Base-by-base conservation (phyloP, 1,140 invertebrate genomes). In the Drosophila arizonae region DNA sequence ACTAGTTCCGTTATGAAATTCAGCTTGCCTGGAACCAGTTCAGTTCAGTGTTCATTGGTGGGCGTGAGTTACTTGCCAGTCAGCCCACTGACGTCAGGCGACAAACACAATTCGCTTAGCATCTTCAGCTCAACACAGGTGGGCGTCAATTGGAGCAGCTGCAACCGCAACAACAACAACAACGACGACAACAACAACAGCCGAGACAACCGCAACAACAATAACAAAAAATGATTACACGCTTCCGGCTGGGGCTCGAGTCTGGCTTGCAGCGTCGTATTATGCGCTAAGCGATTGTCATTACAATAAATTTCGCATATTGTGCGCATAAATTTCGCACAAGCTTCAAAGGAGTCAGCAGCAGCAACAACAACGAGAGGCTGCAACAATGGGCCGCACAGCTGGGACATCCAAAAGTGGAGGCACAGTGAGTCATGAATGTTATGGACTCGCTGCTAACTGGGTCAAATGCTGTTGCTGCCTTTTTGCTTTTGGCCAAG, bases 231-330 rank as follows among this genome's bases (percentile, higher is more conserved):
- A 66, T 86, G 82, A 86, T 86, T 87, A 76, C 76, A 63, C 76
- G 82, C 76, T 86, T 86, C 82, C 82, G 81, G 82, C 79, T 80
- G 66, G 45, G 63, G 41, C 51, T 41, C 15, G 33, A 46, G 43
- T 15, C 17, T 21, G 43, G 36, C 11, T 39, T 51, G 61, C 45
- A 60, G 64, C 33, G 43, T 46, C 81, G 78, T 81, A 86, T 86
- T 86, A 86, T 86, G 82, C 82, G 81, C 82, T 86, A 86, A 86
- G 82, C 82, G 82, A 64, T 81, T 86, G 82, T 81, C 81, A 87
- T 86, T 86, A 86, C 82, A 86, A 86, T 86, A 86, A 86, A 86
- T 86, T 86, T 86, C 82, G 82, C 82, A 86, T 86, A 87, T 86
- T 86, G 82, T 82, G 84, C 84, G 82, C 82, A 86, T 86, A 86